phyloP scores from a whole-genome alignment of 37 sponge, comb jelly and placozoan species.

The Ianthella basta region DNA sequence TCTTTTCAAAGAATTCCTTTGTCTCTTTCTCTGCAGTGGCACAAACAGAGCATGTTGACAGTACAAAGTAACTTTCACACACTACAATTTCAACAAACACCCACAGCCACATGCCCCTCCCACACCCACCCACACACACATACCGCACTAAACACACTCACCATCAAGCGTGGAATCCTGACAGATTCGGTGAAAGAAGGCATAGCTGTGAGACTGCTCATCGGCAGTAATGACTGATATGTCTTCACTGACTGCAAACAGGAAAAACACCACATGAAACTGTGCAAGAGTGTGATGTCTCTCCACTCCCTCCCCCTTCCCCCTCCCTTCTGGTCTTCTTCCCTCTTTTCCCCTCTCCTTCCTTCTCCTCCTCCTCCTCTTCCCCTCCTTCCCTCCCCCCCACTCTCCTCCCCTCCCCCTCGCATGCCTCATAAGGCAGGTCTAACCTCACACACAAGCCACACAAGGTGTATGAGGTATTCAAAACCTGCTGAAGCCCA shows the following conservation, averaged over 20 bases:
- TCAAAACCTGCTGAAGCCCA: neutral
- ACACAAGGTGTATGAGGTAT: neutral
- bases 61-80: no score
- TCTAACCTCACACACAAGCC: neutral
- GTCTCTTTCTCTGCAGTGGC: conserved; percentile 13
- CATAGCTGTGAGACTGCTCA: conserved; percentile 30
- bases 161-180: neutral
- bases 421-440: neutral
- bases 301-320: neutral
- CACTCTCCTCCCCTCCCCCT: conserved; percentile 10
- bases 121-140: conserved; percentile 18
- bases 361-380: conserved; percentile 1
- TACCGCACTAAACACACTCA: conserved; percentile 9
- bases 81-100: neutral
- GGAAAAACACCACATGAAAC: neutral
- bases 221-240: neutral
- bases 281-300: conserved; percentile 1
- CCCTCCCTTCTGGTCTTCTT: neutral
- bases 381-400: neutral
- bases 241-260: neutral
- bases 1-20: neutral
- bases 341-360: conserved; percentile 7
- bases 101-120: neutral
- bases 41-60: no score
- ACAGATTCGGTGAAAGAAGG: conserved; percentile 20